Conservation (phyloP, 2,113 vertebrate genomes). For the Reinhardtius hippoglossoides region DNA sequence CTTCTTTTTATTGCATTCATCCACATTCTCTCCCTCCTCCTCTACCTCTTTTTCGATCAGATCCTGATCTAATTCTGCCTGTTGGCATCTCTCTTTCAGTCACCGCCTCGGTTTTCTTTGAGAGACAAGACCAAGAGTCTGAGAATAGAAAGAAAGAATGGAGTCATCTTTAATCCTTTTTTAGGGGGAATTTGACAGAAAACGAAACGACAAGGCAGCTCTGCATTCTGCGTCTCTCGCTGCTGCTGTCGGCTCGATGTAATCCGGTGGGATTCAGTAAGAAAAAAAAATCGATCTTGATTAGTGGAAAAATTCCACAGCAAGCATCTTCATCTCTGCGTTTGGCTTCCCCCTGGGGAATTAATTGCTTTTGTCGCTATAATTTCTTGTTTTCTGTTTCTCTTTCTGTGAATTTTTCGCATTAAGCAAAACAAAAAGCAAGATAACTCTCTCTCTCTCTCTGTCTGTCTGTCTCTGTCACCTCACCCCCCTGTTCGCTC, state of each 20-base stretch:
- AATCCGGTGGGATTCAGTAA: constrained; percentile 21
- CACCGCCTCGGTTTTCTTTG: constrained; percentile 13
- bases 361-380: neutral
- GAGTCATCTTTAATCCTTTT: neutral
- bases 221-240: constrained; percentile 1
- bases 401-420: neutral
- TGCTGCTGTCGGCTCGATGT: constrained; percentile 10
- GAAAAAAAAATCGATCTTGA: constrained; percentile 37
- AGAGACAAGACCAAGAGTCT: neutral
- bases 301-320: constrained; percentile 39
- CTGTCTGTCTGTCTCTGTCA: neutral
- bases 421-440: no score
- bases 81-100: neutral
- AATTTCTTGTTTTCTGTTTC: neutral
- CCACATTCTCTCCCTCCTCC: neutral
- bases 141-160: constrained; percentile 3
- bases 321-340: constrained; percentile 7
- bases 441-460: neutral
- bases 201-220: neutral
- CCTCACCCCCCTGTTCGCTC: no score
- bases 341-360: neutral
- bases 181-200: no score
- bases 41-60: neutral
- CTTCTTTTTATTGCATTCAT: neutral
- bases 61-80: neutral